Base-by-base conservation (phyloP, 1,140 invertebrate species). In the Musca vetustissima region DNA sequence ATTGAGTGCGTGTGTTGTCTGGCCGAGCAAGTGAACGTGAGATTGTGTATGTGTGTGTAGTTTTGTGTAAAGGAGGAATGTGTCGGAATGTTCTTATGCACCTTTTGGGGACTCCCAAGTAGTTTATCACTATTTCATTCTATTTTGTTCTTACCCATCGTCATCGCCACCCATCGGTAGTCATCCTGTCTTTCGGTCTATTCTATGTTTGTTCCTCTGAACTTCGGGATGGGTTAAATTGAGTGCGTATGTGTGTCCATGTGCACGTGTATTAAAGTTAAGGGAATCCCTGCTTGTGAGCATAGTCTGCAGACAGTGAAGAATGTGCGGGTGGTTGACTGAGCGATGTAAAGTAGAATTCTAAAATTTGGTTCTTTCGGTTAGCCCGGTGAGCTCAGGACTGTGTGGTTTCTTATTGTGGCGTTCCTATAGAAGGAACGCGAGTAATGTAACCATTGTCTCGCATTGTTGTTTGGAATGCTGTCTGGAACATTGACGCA, bases 401-500 rank as follows among this genome's bases (percentile, higher is more conserved):
- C 11, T 61, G 6, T 61, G 17, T 21, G 57, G 9, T 19, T n/a
- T 17, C 9, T 61, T 4, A 55, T 55, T 21, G 22, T 24, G 11
- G 24, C n/a, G 11, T 32, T 25, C 15, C 9, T 28, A 7, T 28
- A 28, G 13, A 61, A 36, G 28, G 25, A 36, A 61, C 15, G 57
- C 57, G 28, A 3, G 57, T 36, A 61, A 61, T 61, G 17, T 9
- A 28, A 61, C n/a, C 28, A 61, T 61, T 61, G 28, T 11, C 28
- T 61, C 57, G 21, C 22, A 61, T 61, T 61, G 57, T 61, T 61
- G n/a, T 43, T 43, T 13, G 6, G 11, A 43, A 32, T 2, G 36
- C 6, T 61, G 64, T 65, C 64, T 65, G 64, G 65, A 55, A 28
- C 48, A 64, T 67, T 70, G 69, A 70, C 69, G 69, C 69, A 70